Base-by-base conservation (phyloP, 2,113 vertebrate genomes). In the Dolichotis patagonum region DNA sequence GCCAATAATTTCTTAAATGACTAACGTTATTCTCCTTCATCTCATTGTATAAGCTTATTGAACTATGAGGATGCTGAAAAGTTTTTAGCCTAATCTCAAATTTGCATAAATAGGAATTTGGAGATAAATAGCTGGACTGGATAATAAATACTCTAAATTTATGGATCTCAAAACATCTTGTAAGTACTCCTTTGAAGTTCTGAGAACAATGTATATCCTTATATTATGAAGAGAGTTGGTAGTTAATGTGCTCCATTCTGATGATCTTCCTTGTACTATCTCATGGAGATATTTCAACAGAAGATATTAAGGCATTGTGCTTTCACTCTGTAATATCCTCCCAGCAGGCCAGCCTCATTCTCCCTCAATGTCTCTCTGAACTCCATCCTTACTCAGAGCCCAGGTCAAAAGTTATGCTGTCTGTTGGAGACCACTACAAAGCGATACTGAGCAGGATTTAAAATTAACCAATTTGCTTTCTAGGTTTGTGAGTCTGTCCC, bases 1-100 rank as follows among this genome's bases (percentile, higher is more conserved):
- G 35, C 9, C 43, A 60, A 63, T 46, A 41, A 54, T 80, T 89
- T 94, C 30, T 88, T 60, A 97, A 83, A 88, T 83, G 43, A 73
- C 41, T 54, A 77, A 6, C 58, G 19, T 28, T 89, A 69, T 82
- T 93, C 28, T 78, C 82, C 83, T 92, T 46, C 38, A 85, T 81
- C 69, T 69, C 6, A 67, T 6, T 60, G 56, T 30, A 65, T 5
- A 69, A 67, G 30, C 9, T 63, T 85, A 77, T 30, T 78, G 81
- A 93, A 67, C 26, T 83, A 90, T 20, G 13, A 83, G 7, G 32
- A 94, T 52, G 54, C 11, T 28, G 41, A 28, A 93, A 91, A 30
- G 4, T 2, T 71, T 88, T 89, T 35, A 83, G 32, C 7, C 14
- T 85, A 63, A 81, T 75, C 30, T 91, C 63, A 87, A 90, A 88